Conservation (phyloP, 2,113 vertebrate species). For the Myotis lucifugus region DNA sequence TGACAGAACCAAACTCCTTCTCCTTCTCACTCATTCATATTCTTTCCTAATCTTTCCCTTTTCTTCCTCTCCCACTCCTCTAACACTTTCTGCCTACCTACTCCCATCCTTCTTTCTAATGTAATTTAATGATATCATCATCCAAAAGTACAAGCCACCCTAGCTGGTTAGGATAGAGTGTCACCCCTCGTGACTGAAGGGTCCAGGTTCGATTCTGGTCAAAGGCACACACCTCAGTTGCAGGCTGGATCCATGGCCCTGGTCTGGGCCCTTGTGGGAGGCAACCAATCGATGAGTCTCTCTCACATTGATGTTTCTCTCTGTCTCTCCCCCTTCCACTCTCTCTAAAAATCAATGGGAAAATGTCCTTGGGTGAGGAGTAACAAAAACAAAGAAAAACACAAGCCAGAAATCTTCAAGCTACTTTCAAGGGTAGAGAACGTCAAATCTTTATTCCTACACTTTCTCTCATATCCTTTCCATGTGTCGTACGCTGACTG, state of each 20-base stretch:
- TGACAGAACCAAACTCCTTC: neutral
- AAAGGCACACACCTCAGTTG: neutral
- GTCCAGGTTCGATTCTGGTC: neutral
- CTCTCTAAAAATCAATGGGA: neutral
- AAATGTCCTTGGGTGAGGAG: too few relatives aligned
- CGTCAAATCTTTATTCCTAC: neutral
- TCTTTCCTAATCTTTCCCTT: neutral
- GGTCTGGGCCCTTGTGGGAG: neutral
- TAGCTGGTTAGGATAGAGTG: neutral
- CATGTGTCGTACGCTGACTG: neutral
- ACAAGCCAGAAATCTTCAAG: constrained; percentile 4
- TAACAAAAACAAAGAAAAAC: neutral
- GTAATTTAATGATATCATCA: neutral
- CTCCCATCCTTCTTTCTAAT: neutral
- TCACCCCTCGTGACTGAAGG: neutral
- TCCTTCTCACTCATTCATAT: neutral
- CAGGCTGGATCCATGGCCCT: too few relatives aligned
- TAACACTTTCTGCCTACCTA: neutral
- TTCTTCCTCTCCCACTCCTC: neutral
- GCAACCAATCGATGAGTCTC: neutral
- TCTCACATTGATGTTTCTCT: neutral
- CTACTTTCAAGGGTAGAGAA: neutral
- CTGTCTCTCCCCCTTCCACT: neutral
- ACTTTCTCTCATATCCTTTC: neutral
- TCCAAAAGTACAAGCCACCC: too few relatives aligned